Conservation (phyloP, 2,888 invertebrate genomes). For the Uropetala carovei region DNA sequence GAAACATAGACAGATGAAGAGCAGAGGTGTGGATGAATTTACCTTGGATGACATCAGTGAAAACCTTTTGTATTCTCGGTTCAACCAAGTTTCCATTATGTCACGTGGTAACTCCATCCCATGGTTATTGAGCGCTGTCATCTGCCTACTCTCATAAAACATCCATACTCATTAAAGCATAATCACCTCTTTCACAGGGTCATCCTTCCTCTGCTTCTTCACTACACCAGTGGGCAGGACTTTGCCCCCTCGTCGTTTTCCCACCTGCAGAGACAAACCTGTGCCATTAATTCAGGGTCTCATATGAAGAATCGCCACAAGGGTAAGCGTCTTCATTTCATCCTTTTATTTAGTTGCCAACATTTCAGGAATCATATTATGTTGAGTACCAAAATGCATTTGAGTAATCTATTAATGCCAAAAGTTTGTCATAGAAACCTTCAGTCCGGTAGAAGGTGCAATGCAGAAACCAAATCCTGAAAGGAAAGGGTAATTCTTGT, state of each 20-base stretch:
- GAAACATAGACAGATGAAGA: too few relatives aligned
- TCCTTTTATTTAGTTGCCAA: constrained; percentile 47
- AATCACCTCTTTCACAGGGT: constrained; percentile 77
- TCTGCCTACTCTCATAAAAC: too few relatives aligned
- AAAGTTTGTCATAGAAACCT: constrained; percentile 30
- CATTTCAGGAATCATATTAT: constrained; percentile 51
- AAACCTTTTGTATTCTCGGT: too few relatives aligned
- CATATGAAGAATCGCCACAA: constrained; percentile 42
- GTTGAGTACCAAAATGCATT: constrained; percentile 44
- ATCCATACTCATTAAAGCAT: background rate
- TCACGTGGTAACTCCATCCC: too few relatives aligned
- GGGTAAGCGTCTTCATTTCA: constrained; percentile 49
- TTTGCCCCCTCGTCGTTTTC: constrained; percentile 87
- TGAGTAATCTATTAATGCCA: constrained; percentile 48
- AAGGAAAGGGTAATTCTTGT: constrained; percentile 54
- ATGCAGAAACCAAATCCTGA: constrained; percentile 27
- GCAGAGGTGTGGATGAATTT: too few relatives aligned
- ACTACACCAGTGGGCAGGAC: constrained; percentile 93
- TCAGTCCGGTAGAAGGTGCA: constrained; percentile 18
- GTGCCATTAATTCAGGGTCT: constrained; percentile 56
- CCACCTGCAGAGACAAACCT: constrained; percentile 57
- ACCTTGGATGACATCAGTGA: too few relatives aligned
- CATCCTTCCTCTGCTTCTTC: constrained; percentile 85
- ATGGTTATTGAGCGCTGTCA: too few relatives aligned
- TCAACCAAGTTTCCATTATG: too few relatives aligned